A percentile compares a stretch with the other conserved stretches of the same genome.
Evolutionary conservation across 2,113 vertebrate genomes (phyloP).

Genomic region (Pardalotus punctatus): DNA sequence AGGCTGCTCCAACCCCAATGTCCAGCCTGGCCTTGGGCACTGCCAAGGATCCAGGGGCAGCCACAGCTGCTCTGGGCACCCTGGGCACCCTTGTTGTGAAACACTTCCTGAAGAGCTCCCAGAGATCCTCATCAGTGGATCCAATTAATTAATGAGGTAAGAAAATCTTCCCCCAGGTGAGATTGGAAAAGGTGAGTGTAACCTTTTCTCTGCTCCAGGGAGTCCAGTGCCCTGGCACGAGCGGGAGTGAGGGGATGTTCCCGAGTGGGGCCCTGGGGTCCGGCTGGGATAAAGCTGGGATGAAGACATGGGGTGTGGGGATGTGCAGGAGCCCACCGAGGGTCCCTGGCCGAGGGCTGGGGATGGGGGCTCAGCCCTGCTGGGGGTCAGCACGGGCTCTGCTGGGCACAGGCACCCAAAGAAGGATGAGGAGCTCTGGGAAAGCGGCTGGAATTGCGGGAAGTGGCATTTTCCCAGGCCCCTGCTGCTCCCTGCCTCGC

Average conservation of each 20-base stretch:
- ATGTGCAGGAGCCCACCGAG: not conserved
- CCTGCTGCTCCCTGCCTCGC: not conserved
- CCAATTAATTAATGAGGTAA: not conserved
- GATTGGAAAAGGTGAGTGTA: too few species aligned
- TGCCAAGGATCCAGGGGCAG: not conserved
- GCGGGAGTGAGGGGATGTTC: fast-evolving
- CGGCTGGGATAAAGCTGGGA: fast-evolving
- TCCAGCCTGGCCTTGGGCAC: not conserved
- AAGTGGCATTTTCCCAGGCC: fast-evolving
- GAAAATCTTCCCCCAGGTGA: too few species aligned
- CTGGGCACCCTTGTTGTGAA: not conserved
- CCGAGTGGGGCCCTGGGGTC: not conserved
- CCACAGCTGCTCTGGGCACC: not conserved
- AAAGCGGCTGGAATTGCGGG: not conserved
- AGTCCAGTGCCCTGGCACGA: fast-evolving
- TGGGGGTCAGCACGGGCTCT: not conserved
- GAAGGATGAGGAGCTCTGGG: not conserved
- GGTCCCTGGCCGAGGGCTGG: not conserved
- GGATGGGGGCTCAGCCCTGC: not conserved
- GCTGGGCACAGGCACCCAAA: not conserved
- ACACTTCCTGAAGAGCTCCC: not conserved
- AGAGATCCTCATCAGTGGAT: fast-evolving
- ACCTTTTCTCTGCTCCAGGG: not conserved
- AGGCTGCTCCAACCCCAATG: not conserved
- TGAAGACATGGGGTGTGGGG: fast-evolving